Percentiles rank a stretch among this genome's conserved stretches.
phyloP scores from a whole-genome alignment of 2,113 vertebrate species.

The Odobenus rosmarus region DNA sequence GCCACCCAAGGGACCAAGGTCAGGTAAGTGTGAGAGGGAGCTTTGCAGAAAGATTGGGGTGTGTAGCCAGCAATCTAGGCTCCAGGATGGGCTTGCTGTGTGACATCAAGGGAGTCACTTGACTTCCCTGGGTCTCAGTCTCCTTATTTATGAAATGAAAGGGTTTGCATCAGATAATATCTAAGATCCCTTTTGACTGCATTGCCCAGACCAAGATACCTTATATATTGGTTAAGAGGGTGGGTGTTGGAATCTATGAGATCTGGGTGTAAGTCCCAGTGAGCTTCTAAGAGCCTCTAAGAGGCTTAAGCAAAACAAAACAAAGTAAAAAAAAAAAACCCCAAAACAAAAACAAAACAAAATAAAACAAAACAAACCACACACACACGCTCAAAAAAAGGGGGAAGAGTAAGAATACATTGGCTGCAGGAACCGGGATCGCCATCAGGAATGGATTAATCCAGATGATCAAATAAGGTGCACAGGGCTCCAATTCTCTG shows the following conservation, averaged over 20 bases:
- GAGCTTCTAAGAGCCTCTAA: background rate
- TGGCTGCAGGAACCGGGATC: background rate
- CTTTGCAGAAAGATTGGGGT: background rate
- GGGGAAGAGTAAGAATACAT: no score
- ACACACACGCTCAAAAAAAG: background rate
- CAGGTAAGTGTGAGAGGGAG: no score
- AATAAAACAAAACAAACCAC: background rate
- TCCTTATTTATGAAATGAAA: background rate
- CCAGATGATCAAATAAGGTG: background rate
- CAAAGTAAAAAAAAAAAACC: background rate
- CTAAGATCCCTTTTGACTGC: background rate
- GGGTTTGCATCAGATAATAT: background rate
- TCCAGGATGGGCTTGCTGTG: background rate
- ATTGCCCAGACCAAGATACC: background rate
- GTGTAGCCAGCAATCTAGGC: background rate
- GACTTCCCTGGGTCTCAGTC: background rate
- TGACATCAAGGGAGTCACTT: background rate
- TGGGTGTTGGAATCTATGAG: background rate
- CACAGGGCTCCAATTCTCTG: background rate
- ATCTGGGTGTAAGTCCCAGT: background rate
- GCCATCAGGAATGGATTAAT: constrained; percentile 36
- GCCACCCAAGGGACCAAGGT: background rate
- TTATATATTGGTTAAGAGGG: background rate
- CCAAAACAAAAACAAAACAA: background rate
- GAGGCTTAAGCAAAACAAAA: background rate